These are phyloP conservation scores for Drosophila kohkoa DNA, from an alignment of 1,140 invertebrate species.

Conservation along the genomic window DNA sequence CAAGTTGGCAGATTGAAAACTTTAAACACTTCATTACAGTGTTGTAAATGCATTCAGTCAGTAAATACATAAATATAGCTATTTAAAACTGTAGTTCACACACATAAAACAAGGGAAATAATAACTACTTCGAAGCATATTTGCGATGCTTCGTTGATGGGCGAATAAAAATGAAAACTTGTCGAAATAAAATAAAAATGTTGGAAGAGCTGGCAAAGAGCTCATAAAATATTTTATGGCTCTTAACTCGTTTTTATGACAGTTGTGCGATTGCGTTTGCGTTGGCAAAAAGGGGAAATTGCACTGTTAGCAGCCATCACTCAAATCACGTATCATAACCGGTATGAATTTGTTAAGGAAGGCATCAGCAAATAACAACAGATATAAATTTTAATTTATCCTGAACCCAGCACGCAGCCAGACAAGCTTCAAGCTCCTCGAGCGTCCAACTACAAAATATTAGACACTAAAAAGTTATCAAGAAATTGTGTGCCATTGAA, in stretches of 20 bases:
- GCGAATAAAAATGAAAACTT: constrained; percentile 32
- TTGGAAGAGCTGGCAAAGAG: constrained; percentile 8
- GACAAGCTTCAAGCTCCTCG: background rate
- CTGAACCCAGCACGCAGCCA: constrained; percentile 3
- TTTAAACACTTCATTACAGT: no score
- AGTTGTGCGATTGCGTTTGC: constrained; percentile 18
- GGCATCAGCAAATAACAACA: constrained; percentile 35
- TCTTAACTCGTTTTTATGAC: constrained; percentile 30
- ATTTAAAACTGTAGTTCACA: constrained; percentile 8
- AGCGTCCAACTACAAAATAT: constrained; percentile 58
- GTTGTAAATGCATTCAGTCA: no score
- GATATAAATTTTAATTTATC: constrained; percentile 78
- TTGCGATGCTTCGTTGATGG: constrained; percentile 13
- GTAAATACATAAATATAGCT: background rate
- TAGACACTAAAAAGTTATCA: constrained; percentile 77
- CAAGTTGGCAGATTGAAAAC: background rate
- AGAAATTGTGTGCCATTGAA: constrained; percentile 75
- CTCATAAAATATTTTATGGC: constrained; percentile 41
- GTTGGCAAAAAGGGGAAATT: constrained; percentile 38
- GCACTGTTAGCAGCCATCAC: constrained; percentile 45
- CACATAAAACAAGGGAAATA: constrained; percentile 7
- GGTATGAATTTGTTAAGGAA: constrained; percentile 37
- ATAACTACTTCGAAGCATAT: constrained; percentile 27
- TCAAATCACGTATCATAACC: constrained; percentile 56
- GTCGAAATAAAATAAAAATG: constrained; percentile 27